Conservation (phyloP, 2,797 vertebrate genomes). For the Strix occidentalis region DNA sequence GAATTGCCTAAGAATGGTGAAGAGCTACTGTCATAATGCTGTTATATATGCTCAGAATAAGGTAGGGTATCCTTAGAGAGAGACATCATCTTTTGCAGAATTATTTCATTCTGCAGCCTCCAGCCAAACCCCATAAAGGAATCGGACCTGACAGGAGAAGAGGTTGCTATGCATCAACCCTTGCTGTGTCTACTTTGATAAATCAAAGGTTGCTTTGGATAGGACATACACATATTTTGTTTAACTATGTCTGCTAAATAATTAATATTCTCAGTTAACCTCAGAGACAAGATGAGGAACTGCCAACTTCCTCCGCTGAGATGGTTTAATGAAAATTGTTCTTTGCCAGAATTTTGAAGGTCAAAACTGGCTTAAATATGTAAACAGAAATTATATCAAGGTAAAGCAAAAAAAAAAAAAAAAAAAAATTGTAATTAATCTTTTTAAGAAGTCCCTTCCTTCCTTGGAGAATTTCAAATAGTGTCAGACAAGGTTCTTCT, state of each 20-base stretch:
- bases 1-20: background rate
- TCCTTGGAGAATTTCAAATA: constrained; percentile 40
- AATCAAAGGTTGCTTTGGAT: background rate
- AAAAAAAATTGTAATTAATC: background rate
- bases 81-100: background rate
- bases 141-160: background rate
- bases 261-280: background rate
- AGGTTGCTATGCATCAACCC: background rate
- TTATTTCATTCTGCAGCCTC: background rate
- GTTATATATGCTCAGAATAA: background rate
- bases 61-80: background rate
- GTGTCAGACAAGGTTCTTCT: constrained; percentile 1
- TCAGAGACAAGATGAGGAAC: background rate
- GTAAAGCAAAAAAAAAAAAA: background rate
- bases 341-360: constrained; percentile 37
- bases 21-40: background rate
- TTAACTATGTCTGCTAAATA: background rate
- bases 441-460: background rate
- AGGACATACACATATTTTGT: background rate
- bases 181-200: background rate
- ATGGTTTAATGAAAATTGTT: constrained; percentile 32
- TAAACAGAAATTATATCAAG: constrained; percentile 10
- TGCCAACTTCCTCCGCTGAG: background rate
- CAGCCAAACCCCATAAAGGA: background rate
- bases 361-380: background rate